Conservation (phyloP, 1,140 invertebrate genomes). For the Daktulosphaira vitifoliae region DNA sequence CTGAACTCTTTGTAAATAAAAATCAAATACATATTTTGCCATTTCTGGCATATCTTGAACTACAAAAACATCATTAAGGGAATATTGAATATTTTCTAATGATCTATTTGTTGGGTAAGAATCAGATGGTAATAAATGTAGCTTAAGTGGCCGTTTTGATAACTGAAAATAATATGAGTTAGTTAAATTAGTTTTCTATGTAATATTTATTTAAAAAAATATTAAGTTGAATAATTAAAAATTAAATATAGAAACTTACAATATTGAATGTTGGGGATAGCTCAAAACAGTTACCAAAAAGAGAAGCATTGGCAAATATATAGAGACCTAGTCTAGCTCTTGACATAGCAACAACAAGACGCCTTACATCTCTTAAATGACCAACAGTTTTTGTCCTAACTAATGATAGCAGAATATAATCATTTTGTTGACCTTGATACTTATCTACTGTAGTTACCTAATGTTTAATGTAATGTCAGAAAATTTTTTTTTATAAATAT, state of each 20-base stretch:
- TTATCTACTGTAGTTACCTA: slow-evolving; percentile 92
- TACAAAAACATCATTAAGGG: slow-evolving; percentile 45
- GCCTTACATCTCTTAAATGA: slow-evolving; percentile 89
- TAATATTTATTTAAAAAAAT: not conserved
- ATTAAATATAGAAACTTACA: slow-evolving; percentile 46
- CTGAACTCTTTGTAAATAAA: slow-evolving; percentile 71
- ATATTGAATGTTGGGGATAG: slow-evolving; percentile 88
- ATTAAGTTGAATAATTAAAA: too few species aligned
- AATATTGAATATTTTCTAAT: slow-evolving; percentile 40
- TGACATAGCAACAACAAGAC: slow-evolving; percentile 96
- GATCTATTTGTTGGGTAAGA: slow-evolving; percentile 60
- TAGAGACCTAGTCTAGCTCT: slow-evolving; percentile 95
- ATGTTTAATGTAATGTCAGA: slow-evolving; percentile 10
- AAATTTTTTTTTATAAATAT: not conserved
- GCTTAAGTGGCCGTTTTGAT: slow-evolving; percentile 58
- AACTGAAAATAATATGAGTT: slow-evolving; percentile 44
- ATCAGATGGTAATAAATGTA: slow-evolving; percentile 71
- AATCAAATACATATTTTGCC: slow-evolving; percentile 84
- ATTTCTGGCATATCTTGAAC: slow-evolving; percentile 86
- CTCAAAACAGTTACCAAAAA: slow-evolving; percentile 96
- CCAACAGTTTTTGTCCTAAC: slow-evolving; percentile 94
- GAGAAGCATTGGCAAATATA: slow-evolving; percentile 81
- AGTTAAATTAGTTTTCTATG: too few species aligned
- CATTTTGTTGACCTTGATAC: slow-evolving; percentile 99
- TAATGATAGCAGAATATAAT: slow-evolving; percentile 92